Evolutionary conservation across 2,113 vertebrate species (phyloP).

Genomic region (Rattus rattus): DNA sequence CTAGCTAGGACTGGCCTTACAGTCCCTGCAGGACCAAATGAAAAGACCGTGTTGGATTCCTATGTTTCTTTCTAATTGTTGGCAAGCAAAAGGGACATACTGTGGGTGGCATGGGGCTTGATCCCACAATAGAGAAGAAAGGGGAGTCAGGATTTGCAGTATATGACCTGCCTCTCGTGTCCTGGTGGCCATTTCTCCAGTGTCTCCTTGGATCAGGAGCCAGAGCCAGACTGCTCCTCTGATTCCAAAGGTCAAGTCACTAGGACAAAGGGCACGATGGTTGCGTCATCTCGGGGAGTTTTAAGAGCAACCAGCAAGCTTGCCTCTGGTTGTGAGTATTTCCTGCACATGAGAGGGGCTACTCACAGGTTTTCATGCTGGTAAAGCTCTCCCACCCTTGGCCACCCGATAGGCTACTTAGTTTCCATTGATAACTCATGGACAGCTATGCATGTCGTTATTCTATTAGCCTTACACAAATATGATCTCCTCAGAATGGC

Average conservation of each 20-base stretch:
- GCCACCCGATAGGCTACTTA: background rate
- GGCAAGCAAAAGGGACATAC: background rate
- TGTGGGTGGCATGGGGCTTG: background rate
- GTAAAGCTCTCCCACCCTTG: background rate
- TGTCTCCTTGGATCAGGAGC: slow-evolving; percentile 33
- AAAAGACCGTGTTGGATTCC: background rate
- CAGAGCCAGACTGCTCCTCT: slow-evolving; percentile 18
- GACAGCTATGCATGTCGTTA: background rate
- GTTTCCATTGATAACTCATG: slow-evolving; percentile 1
- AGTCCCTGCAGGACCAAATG: slow-evolving; percentile 1
- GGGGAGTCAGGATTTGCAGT: background rate
- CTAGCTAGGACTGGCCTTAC: background rate
- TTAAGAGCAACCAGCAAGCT: background rate
- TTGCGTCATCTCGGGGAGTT: slow-evolving; percentile 42
- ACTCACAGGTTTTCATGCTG: background rate
- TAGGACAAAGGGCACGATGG: slow-evolving; percentile 45
- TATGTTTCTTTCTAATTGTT: slow-evolving; percentile 20
- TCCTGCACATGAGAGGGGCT: background rate
- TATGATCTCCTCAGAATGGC: background rate
- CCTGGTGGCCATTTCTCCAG: background rate
- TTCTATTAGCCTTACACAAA: slow-evolving; percentile 10
- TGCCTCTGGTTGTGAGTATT: background rate
- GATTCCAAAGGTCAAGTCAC: slow-evolving; percentile 44
- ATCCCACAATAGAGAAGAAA: background rate
- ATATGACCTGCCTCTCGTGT: slow-evolving; percentile 13